These are phyloP conservation scores for Cryptophagus acutangulus DNA, from an alignment of 2,888 invertebrate species.

Conservation along the genomic window DNA sequence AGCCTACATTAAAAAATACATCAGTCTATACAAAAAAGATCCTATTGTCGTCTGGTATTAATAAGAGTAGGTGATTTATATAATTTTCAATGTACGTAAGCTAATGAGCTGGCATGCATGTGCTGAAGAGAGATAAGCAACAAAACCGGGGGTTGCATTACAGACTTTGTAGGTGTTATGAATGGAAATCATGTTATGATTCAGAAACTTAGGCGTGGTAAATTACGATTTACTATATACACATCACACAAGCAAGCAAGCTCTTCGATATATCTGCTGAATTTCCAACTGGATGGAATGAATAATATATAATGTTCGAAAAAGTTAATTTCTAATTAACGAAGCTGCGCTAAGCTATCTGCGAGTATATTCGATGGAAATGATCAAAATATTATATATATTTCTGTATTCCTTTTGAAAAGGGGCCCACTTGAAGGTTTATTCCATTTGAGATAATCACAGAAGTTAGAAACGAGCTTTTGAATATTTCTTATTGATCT, in stretches of 20 bases:
- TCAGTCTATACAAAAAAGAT: constrained; percentile 35
- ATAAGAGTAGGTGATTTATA: constrained; percentile 34
- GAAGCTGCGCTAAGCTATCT: constrained; percentile 12
- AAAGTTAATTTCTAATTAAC: constrained; percentile 6
- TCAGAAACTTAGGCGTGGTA: constrained; percentile 8
- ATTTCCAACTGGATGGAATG: not conserved
- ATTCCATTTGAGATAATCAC: constrained; percentile 25
- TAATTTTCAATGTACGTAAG: constrained; percentile 1
- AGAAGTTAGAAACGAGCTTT: constrained; percentile 8
- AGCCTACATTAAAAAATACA: constrained; percentile 30
- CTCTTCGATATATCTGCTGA: not conserved
- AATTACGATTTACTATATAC: constrained; percentile 8
- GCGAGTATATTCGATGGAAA: constrained; percentile 8
- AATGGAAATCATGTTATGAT: constrained; percentile 9
- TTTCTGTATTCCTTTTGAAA: constrained; percentile 25
- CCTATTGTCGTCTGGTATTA: constrained; percentile 40
- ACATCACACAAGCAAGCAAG: not conserved
- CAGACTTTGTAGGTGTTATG: constrained; percentile 26
- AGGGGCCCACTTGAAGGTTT: constrained; percentile 17
- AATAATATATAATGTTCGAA: not conserved
- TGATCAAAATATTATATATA: constrained; percentile 24
- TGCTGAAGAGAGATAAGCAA: constrained; percentile 18
- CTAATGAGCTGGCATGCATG: not conserved
- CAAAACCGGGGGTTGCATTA: constrained; percentile 24
- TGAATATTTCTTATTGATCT: constrained; percentile 28